Evolutionary conservation across 2,797 vertebrate species (phyloP), one percentile per base, ranked within the genome.

Genomic region (Alfaro cultratus): DNA sequence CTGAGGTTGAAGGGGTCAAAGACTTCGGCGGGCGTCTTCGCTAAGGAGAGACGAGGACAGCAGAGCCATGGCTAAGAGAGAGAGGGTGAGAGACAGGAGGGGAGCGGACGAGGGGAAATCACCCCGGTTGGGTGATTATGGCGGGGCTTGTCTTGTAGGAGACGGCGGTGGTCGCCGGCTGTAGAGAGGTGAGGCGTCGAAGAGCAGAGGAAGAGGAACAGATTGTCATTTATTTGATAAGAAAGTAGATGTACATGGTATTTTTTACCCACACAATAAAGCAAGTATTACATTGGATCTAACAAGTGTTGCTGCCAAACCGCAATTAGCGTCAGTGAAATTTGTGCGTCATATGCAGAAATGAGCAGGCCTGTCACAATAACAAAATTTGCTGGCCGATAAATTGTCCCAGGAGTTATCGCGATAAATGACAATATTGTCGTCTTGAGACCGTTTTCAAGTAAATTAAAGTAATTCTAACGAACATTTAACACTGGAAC

Each of bases 141-240:
- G 94, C 12, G 95, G 95, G 71, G 78, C 95, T 92, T 96, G 95
- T 89, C 96, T 91, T 93, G 96, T 95, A 29, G 96, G 96, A 83
- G 96, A 96, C 18, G 96, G 95, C 21, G 96, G 96, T 64, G 96
- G 96, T 76, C 96, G 95, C 70, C 96, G 95, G 79, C 96, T 96
- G 64, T 12, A 36, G 76, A 47, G 21, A 41, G 43, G 43, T 21
- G 23, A 82, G 43, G 77, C 49, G 51, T 74, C 26, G 74, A 16
- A 21, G 51, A 80, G 29, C 16, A 77, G 76, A 77, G 8, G 84
- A 68, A 85, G 80, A 78, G 87, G 74, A 46, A 74, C 10, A 55
- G 4, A 70, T 86, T 84, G 36, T 80, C 64, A 82, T 21, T 60
- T 1, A 41, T 70, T 18, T 43, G 23, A 70, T 43, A 26, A 41